These are phyloP conservation scores for Aviceda subcristata DNA, from an alignment of 2,113 vertebrate species.

Conservation along the genomic window DNA sequence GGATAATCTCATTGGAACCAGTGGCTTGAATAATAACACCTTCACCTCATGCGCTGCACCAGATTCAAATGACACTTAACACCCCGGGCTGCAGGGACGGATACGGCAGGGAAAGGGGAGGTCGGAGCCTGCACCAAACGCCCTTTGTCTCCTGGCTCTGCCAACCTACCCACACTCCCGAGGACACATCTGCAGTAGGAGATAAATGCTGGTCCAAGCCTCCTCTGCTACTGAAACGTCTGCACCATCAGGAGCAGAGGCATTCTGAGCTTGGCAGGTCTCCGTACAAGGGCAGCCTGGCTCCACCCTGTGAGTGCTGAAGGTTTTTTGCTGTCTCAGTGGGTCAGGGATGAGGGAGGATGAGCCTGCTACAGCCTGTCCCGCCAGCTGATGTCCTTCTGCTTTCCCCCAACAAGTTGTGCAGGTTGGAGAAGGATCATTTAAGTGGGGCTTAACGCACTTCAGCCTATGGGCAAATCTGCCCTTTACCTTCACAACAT, in stretches of 20 bases:
- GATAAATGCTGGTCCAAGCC: background rate
- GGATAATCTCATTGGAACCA: constrained; percentile 88
- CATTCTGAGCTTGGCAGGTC: background rate
- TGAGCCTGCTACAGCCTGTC: background rate
- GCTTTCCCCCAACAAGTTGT: background rate
- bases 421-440: background rate
- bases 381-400: background rate
- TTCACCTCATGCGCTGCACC: constrained; percentile 49
- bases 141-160: background rate
- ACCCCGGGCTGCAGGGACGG: background rate
- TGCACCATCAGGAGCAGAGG: background rate
- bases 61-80: constrained; percentile 14
- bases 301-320: background rate
- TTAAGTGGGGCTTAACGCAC: background rate
- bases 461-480: background rate
- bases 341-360: background rate
- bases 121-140: background rate
- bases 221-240: background rate
- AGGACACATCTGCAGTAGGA: background rate
- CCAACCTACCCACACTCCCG: background rate
- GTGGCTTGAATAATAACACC: constrained; percentile 91
- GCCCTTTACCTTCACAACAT: background rate
- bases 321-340: background rate
- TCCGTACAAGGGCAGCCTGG: background rate
- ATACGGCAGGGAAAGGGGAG: background rate